Percentiles rank a stretch among this genome's conserved stretches.
These are phyloP conservation scores for Typhlichthys subterraneus DNA, from an alignment of 2,797 vertebrate genomes.

Conservation along the genomic window DNA sequence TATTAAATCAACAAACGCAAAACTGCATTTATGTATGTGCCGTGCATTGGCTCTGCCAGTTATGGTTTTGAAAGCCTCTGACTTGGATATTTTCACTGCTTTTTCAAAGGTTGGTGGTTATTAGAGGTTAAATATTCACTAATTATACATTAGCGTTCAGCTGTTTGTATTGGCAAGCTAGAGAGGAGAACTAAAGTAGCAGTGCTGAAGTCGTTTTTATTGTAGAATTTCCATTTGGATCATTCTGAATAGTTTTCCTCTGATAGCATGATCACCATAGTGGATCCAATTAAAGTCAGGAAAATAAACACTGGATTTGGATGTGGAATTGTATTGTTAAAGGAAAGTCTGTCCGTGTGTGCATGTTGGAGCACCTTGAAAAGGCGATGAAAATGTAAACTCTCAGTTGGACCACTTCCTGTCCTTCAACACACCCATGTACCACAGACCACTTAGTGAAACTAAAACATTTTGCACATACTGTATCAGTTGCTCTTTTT, in stretches of 20 bases:
- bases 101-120: conserved; percentile 37
- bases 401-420: conserved; percentile 63
- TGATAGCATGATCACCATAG: conserved; percentile 58
- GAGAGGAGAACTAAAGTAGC: conserved; percentile 17
- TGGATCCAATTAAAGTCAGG: conserved; percentile 52
- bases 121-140: conserved; percentile 39
- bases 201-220: conserved; percentile 49
- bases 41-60: conserved; percentile 25
- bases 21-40: conserved; percentile 23
- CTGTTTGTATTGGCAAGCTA: conserved; percentile 56
- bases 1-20: conserved; percentile 14
- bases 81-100: conserved; percentile 43
- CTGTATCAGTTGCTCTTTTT: conserved; percentile 12
- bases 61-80: conserved; percentile 29
- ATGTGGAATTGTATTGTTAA: conserved; percentile 46
- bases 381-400: conserved; percentile 69
- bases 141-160: conserved; percentile 47
- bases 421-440: conserved; percentile 49
- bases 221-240: conserved; percentile 56
- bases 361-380: conserved; percentile 55
- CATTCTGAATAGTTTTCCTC: conserved; percentile 35
- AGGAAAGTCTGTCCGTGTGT: conserved; percentile 62
- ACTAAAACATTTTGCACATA: conserved; percentile 45
- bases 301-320: conserved; percentile 55
- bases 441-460: conserved; percentile 37